These are phyloP conservation scores for Oncorhynchus clarkii DNA, from an alignment of 2,113 vertebrate species.

Conservation along the genomic window DNA sequence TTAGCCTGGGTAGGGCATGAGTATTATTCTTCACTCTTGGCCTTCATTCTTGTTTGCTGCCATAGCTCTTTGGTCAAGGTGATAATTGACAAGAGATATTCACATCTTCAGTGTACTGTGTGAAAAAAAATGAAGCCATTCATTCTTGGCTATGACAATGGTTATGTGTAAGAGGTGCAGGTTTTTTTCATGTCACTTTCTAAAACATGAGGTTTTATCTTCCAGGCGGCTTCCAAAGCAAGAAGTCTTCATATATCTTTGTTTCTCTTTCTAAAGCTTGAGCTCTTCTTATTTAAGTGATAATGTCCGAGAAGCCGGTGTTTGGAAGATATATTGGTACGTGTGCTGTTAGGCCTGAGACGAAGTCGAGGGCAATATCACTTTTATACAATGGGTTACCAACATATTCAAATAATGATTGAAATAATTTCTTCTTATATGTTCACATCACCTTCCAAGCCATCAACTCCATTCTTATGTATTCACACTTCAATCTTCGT, in stretches of 20 bases:
- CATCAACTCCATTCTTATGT: neutral
- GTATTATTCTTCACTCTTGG: too few relatives aligned
- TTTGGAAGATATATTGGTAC: too few relatives aligned
- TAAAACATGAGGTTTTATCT: neutral
- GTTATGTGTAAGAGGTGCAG: too few relatives aligned
- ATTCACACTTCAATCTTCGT: neutral
- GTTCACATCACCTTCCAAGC: neutral
- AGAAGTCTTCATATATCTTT: too few relatives aligned
- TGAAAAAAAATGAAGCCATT: neutral
- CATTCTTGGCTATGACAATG: neutral
- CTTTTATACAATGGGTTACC: too few relatives aligned
- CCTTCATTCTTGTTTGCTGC: neutral
- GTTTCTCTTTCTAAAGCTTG: neutral
- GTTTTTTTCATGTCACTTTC: neutral
- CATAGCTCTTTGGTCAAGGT: constrained; percentile 21
- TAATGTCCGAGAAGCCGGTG: too few relatives aligned
- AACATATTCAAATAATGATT: neutral
- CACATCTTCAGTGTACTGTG: neutral
- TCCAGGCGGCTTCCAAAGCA: neutral
- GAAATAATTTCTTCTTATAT: neutral
- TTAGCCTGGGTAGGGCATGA: too few relatives aligned
- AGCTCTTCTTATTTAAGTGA: neutral
- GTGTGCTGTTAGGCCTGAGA: too few relatives aligned
- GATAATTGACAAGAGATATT: neutral
- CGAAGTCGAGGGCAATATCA: too few relatives aligned